A percentile compares a stretch with the other conserved stretches of the same genome.
phyloP scores from a whole-genome alignment of 1,140 invertebrate genomes.

The Cryptotermes secundus region DNA sequence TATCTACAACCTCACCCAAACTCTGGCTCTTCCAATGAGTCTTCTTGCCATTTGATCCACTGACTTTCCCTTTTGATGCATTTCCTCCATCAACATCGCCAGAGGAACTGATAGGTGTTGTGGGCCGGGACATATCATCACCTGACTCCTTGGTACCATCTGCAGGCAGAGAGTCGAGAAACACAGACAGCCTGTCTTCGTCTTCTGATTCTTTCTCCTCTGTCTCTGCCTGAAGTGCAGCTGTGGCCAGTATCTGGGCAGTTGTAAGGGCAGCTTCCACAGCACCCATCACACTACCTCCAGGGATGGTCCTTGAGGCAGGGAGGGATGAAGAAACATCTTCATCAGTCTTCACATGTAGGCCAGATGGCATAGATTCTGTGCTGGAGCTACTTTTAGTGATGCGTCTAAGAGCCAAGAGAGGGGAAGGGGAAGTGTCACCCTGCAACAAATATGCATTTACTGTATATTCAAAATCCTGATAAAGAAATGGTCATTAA shows the following conservation, averaged over 20 bases:
- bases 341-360: background rate
- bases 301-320: slow-evolving; percentile 19
- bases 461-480: too few relatives aligned
- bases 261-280: slow-evolving; percentile 37
- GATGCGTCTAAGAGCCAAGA: background rate
- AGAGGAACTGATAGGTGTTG: slow-evolving; percentile 25
- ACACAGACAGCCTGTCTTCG: slow-evolving; percentile 39
- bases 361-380: background rate
- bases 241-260: slow-evolving; percentile 37
- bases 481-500: too few relatives aligned
- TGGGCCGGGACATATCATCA: slow-evolving; percentile 29
- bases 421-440: slow-evolving; percentile 7
- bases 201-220: slow-evolving; percentile 31
- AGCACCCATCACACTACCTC: slow-evolving; percentile 25
- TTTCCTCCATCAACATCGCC: slow-evolving; percentile 25
- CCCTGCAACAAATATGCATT: background rate
- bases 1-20: slow-evolving; percentile 29
- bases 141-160: slow-evolving; percentile 34
- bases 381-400: background rate
- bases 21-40: slow-evolving; percentile 27
- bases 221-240: slow-evolving; percentile 25
- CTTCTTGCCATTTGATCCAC: background rate
- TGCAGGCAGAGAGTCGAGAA: slow-evolving; percentile 37
- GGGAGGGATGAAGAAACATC: background rate
- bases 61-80: background rate